A percentile compares a stretch with the other conserved stretches of the same genome.
Evolutionary conservation across 2,888 invertebrate species (phyloP).

Genomic region (Ormyrus labotus): DNA sequence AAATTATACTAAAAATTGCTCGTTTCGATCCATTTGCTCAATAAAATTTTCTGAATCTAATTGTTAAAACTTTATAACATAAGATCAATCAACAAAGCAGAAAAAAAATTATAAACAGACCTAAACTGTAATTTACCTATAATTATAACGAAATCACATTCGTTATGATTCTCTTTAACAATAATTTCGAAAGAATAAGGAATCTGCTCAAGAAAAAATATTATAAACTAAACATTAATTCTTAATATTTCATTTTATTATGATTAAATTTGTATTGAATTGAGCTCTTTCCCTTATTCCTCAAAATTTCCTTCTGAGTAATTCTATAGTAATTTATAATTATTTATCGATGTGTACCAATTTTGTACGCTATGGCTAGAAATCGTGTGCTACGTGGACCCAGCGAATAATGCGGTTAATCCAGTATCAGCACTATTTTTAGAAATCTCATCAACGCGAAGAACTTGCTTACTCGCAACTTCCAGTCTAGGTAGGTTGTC

Average conservation of each 20-base stretch:
- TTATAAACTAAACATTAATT: conserved; percentile 10
- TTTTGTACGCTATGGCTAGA: conserved; percentile 61
- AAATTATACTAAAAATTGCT: conserved; percentile 37
- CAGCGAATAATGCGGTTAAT: conserved; percentile 72
- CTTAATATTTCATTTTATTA: conserved; percentile 17
- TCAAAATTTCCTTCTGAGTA: conserved; percentile 36
- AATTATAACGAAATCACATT: conserved; percentile 41
- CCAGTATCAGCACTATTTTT: conserved; percentile 69
- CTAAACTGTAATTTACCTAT: conserved; percentile 45
- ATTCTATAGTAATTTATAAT: conserved; percentile 50
- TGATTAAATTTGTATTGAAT: conserved; percentile 15
- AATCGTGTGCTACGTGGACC: conserved; percentile 72
- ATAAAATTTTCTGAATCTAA: conserved; percentile 28
- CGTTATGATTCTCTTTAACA: conserved; percentile 41
- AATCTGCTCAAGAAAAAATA: conserved; percentile 26
- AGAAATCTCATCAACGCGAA: conserved; percentile 71
- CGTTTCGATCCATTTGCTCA: conserved; percentile 42
- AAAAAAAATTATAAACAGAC: conserved; percentile 48
- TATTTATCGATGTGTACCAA: conserved; percentile 62
- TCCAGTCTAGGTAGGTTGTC: conserved; percentile 87
- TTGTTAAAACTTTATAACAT: conserved; percentile 46
- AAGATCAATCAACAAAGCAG: conserved; percentile 53
- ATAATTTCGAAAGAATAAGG: conserved; percentile 47
- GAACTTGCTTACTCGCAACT: conserved; percentile 67
- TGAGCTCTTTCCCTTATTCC: conserved; percentile 43